Evolutionary conservation across 2,797 vertebrate species (phyloP), one percentile per base, ranked within the genome.

Genomic region (Nannoperca australis): DNA sequence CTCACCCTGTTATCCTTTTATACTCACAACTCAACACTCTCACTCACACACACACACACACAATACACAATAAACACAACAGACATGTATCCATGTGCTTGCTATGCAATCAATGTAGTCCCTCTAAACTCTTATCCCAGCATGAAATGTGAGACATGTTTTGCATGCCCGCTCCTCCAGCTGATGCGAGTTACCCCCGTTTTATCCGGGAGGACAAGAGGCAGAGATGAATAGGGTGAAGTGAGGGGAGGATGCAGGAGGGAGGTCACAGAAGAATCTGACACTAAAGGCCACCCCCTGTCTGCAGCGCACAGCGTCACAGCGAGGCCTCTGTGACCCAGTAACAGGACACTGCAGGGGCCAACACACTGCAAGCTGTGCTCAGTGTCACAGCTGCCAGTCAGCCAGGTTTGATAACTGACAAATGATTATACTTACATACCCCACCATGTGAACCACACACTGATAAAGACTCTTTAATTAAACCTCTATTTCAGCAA

Each of bases 321-420:
- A 78, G 78, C 63, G 7, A 87, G 84, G 79, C 76, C 89, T 76
- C 63, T 0, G 70, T 87, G 90, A 93, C 90, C 91, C 83, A 44
- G 69, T 80, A 84, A 82, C 77, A 84, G 77, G 74, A 85, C 86
- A 71, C 89, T 70, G 85, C 90, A 80, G 90, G 85, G 74, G 84
- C 78, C 80, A 82, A 86, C 87, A 88, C 54, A 58, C 78, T 70
- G 81, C 90, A 88, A 81, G 87, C 90, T 91, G 91, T 63, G 85
- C 79, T 59, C 70, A 72, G 84, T 77, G 87, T 82, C 89, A 79
- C 82, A 84, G 81, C 87, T 93, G 93, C 86, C 91, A 92, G 70
- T 93, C 91, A 92, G 79, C 72, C 44, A 58, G 67, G 65, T 82
- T 84, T 83, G 82, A 87, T 85, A 71, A 76, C 71, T 78, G 81